phyloP scores from a whole-genome alignment of 1,140 invertebrate genomes.

The Cotesia typhae region DNA sequence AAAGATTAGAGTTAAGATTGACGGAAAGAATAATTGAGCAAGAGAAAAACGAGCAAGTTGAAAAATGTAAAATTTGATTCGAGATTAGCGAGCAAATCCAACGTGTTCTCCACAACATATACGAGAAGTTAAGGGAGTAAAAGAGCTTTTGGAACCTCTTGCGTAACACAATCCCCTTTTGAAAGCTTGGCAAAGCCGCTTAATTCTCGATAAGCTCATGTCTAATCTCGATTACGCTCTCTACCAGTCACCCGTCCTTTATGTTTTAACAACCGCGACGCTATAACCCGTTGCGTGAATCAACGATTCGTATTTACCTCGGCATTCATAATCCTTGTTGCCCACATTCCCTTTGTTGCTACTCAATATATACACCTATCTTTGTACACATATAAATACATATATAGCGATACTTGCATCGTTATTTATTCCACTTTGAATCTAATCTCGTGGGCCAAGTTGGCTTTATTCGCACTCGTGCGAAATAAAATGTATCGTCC shows the following conservation, averaged over 20 bases:
- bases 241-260: slow-evolving; percentile 25
- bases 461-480: slow-evolving; percentile 8
- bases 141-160: slow-evolving; percentile 1
- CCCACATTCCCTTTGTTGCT: neutral
- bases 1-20: too few species aligned
- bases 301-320: slow-evolving; percentile 4
- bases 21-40: too few species aligned
- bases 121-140: slow-evolving; percentile 4
- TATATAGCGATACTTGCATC: neutral
- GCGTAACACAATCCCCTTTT: slow-evolving; percentile 28
- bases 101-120: neutral
- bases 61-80: too few species aligned
- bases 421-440: neutral
- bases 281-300: slow-evolving; percentile 11
- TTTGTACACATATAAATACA: slow-evolving; percentile 2
- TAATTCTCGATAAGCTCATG: slow-evolving; percentile 40
- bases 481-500: neutral
- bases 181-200: slow-evolving; percentile 36
- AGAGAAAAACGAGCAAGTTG: too few species aligned
- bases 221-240: slow-evolving; percentile 41
- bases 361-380: neutral
- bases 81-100: too few species aligned
- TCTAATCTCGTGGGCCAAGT: slow-evolving; percentile 12
- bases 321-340: slow-evolving; percentile 14
- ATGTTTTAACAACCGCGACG: slow-evolving; percentile 20